Base-by-base conservation (phyloP, 2,888 invertebrate genomes). In the Melanotus villosus region DNA sequence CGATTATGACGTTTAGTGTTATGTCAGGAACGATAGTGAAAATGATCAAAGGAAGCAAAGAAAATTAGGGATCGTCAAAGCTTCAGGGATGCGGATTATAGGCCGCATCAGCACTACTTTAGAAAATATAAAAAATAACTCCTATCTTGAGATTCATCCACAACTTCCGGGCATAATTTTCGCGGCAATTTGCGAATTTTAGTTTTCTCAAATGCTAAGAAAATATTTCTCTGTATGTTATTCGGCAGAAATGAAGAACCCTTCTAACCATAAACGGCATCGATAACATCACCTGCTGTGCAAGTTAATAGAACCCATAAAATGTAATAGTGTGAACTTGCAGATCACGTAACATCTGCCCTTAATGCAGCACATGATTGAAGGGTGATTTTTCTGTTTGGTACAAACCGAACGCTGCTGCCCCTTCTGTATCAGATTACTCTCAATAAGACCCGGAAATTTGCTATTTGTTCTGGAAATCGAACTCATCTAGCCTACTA, bases 1-100 rank as follows among this genome's bases (percentile, higher is more conserved):
- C 70, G 73, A 74, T 74, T 74, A 74, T 74, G 68, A 70, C 73
- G 66, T 72, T 73, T 73, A 72, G 73, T 71, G 68, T 73, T 68
- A 68, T 68, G 71, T 62, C 36, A 50, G 60, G 34, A 71, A 45
- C 68, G 68, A 60, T 71, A 68, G 71, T 60, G 68, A 65, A 65
- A 68, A 68, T 68, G 65, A 57, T 60, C 68, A 38, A 54, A 54
- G 43, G 32, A 68, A 68, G 57, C 43, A 59, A 59, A n/a, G 65
- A 66, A 59, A 59, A 59, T 60, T 59, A 60, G 60, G 60, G 36
- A 54, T 16, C 1, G 10, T 19, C 26, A 36, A 50, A 36, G 59
- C 43, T 52, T 19, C 7, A 7, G 16, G 23, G 57, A 54, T 63
- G 45, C 45, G 65, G 23, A 56, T 65, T 65, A 65, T 47, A 14